Percentiles rank a stretch among this genome's conserved stretches.
Conservation (phyloP, 2,113 vertebrate species). For the Penelope pileata region DNA sequence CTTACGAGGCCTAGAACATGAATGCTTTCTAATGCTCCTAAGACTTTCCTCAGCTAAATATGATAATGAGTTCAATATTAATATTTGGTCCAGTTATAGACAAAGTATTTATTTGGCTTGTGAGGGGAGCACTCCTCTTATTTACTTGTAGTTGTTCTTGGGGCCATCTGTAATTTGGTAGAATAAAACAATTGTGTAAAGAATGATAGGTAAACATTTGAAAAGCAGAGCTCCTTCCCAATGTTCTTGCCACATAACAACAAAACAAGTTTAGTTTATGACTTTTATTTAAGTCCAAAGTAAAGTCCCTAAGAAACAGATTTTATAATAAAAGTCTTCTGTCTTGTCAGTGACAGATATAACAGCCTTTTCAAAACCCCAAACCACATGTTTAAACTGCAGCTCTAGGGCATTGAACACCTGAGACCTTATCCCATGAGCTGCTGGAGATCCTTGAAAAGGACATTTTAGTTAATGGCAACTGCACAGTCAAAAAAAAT, state of each 20-base stretch:
- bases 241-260: not conserved
- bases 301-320: not conserved
- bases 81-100: not conserved
- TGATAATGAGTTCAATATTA: not conserved
- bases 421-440: not conserved
- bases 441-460: not conserved
- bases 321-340: not conserved
- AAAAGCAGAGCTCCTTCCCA: not conserved
- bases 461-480: not conserved
- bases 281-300: not conserved
- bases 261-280: not conserved
- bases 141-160: not conserved
- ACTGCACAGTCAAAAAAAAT: not conserved
- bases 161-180: not conserved
- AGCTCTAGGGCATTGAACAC: not conserved
- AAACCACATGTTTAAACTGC: not conserved
- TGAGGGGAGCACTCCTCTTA: not conserved
- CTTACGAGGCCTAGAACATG: not conserved
- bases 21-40: not conserved
- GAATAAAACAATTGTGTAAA: not conserved
- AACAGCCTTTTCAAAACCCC: not conserved
- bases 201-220: not conserved
- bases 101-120: not conserved
- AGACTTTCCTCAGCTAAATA: not conserved
- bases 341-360: not conserved